A percentile compares a stretch with the other conserved stretches of the same genome.
phyloP scores from a whole-genome alignment of 2,113 vertebrate species.

The Clupea harengus region DNA sequence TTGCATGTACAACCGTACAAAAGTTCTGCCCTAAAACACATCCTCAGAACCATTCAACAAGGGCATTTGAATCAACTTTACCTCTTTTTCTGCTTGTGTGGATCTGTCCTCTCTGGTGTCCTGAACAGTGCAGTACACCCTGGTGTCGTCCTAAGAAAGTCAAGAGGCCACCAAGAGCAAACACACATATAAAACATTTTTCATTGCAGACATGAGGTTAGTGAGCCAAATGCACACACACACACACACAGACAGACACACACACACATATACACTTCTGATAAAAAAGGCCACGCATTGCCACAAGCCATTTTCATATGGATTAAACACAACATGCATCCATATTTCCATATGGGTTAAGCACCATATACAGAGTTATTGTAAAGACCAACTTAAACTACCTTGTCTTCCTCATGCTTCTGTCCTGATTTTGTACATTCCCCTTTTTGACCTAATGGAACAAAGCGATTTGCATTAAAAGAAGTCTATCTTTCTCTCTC shows the following conservation, averaged over 20 bases:
- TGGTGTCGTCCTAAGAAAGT: neutral
- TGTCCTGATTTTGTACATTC: neutral
- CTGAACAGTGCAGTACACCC: too few species aligned
- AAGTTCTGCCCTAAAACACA: neutral
- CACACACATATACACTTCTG: too few species aligned
- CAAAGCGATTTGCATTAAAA: neutral
- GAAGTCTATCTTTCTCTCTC: neutral
- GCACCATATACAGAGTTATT: too few species aligned
- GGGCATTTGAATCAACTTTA: neutral
- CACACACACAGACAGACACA: neutral
- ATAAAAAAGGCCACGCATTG: neutral
- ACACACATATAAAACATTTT: neutral
- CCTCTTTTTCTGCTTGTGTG: too few species aligned
- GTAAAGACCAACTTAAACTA: neutral
- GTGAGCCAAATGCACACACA: too few species aligned
- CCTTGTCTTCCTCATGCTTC: neutral
- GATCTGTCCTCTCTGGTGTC: too few species aligned
- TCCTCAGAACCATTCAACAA: neutral
- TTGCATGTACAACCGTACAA: neutral
- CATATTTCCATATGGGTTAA: too few species aligned
- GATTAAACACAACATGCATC: neutral
- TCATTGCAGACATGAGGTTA: too few species aligned
- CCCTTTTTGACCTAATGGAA: neutral
- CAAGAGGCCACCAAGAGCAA: neutral
- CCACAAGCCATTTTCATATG: neutral